Conservation (phyloP, 2,888 invertebrate species). For the Polyploca ridens region DNA sequence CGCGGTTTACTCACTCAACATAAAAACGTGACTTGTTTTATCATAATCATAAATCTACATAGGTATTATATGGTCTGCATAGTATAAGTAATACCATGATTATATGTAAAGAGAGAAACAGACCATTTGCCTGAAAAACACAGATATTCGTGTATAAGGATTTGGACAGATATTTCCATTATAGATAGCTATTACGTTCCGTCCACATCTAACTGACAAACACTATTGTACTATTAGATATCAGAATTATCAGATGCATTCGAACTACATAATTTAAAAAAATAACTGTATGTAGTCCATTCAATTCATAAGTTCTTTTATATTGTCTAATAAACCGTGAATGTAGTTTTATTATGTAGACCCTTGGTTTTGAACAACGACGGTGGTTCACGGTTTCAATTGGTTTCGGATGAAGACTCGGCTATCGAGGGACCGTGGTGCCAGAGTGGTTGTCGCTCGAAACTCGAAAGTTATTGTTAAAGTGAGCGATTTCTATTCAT, state of each 20-base stretch:
- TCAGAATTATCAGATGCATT: background rate
- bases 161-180: too few species aligned
- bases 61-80: background rate
- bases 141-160: slow-evolving; percentile 31
- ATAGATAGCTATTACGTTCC: too few species aligned
- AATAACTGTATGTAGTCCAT: background rate
- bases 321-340: background rate
- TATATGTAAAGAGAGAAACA: background rate
- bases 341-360: background rate
- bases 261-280: background rate
- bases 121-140: background rate
- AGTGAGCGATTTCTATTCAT: slow-evolving; percentile 78
- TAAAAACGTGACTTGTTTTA: slow-evolving; percentile 57
- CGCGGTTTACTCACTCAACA: slow-evolving; percentile 31
- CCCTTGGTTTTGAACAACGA: background rate
- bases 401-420: background rate
- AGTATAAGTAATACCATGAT: background rate
- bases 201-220: too few species aligned
- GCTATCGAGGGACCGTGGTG: background rate
- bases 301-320: background rate
- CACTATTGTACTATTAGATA: background rate
- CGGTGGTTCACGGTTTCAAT: background rate
- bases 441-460: slow-evolving; percentile 33
- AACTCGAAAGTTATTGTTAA: slow-evolving; percentile 54
- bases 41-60: slow-evolving; percentile 25